Evolutionary conservation across 2,888 invertebrate species (phyloP).

Genomic region (Phalera bucephala): DNA sequence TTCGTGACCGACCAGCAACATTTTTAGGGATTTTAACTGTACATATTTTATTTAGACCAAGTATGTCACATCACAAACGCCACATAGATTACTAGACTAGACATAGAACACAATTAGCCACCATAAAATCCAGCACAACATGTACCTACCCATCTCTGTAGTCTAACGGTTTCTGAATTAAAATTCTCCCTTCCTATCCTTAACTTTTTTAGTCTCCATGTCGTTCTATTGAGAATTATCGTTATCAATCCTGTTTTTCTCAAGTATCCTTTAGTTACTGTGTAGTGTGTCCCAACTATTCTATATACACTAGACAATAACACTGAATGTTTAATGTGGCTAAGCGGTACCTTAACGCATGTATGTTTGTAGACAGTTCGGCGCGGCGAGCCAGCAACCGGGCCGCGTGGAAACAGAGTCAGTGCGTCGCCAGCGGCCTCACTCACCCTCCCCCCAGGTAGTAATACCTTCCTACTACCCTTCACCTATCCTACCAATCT

Average conservation of each 20-base stretch:
- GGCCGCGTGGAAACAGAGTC: conserved; percentile 93
- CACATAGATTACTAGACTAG: conserved; percentile 15
- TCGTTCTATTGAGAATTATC: too few species aligned
- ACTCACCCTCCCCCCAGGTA: conserved; percentile 78
- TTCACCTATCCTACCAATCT: not conserved
- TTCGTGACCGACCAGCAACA: too few species aligned
- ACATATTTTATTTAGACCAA: too few species aligned
- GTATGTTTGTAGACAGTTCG: conserved; percentile 94
- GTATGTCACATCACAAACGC: conserved; percentile 9
- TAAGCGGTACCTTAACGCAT: conserved; percentile 85
- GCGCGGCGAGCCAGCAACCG: conserved; percentile 92
- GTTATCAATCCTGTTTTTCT: too few species aligned
- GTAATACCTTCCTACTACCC: not conserved
- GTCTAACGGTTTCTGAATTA: too few species aligned
- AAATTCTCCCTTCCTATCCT: too few species aligned
- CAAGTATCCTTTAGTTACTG: too few species aligned
- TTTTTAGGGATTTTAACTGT: too few species aligned
- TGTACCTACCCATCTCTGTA: too few species aligned
- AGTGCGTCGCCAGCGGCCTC: conserved; percentile 90
- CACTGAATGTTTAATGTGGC: conserved; percentile 41
- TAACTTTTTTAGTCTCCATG: too few species aligned
- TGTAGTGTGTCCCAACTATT: too few species aligned
- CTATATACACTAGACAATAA: conserved; percentile 34
- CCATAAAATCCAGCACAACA: conserved; percentile 7
- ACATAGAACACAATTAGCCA: conserved; percentile 27